Evolutionary conservation across 2,797 vertebrate genomes (phyloP).

Genomic region (Acridotheres tristis): DNA sequence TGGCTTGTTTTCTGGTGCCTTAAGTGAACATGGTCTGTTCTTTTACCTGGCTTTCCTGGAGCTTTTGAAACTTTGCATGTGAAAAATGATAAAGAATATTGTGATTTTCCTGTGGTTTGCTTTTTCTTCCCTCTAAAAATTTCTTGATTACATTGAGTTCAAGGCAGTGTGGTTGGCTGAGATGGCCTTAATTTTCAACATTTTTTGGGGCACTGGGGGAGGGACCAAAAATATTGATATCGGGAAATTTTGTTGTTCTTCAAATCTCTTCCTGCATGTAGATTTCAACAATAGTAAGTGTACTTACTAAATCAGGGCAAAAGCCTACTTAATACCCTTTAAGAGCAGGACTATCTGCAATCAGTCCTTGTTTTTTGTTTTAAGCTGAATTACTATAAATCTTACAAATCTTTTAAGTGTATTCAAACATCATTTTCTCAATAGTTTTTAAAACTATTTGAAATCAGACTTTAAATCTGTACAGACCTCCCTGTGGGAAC

Average conservation of each 20-base stretch:
- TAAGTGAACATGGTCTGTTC: not conserved
- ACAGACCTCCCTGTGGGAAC: not conserved
- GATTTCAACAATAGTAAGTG: not conserved
- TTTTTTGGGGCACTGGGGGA: not conserved
- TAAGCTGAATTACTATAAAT: not conserved
- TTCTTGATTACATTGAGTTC: not conserved
- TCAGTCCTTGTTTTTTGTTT: not conserved
- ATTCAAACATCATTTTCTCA: not conserved
- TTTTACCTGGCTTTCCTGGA: not conserved
- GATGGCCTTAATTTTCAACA: not conserved
- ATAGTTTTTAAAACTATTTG: not conserved
- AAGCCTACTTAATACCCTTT: not conserved
- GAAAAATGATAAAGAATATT: constrained; percentile 2
- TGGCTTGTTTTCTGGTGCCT: not conserved
- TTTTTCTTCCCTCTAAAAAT: constrained; percentile 27
- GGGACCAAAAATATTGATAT: not conserved
- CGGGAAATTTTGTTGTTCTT: not conserved
- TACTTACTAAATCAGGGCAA: not conserved
- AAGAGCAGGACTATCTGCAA: not conserved
- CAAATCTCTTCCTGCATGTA: not conserved
- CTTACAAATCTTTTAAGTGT: not conserved
- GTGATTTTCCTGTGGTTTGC: not conserved
- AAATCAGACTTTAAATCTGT: not conserved
- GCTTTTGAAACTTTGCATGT: constrained; percentile 3
- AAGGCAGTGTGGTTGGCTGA: not conserved